Evolutionary conservation across 1,140 invertebrate genomes (phyloP).

Genomic region (Drosophila pandora): DNA sequence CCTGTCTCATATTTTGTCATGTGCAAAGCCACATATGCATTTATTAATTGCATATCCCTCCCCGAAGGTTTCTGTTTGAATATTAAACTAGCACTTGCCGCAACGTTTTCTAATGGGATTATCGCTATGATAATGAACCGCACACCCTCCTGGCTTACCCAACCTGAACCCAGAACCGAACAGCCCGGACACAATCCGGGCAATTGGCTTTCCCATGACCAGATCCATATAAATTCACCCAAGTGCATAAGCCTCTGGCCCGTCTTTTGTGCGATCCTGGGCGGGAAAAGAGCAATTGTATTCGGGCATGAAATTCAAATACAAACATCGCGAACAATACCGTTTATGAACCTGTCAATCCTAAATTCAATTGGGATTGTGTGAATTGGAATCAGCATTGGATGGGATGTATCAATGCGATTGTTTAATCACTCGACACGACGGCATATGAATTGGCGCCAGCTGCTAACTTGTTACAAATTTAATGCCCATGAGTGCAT

Average conservation of each 20-base stretch:
- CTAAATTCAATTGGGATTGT: conserved; percentile 75
- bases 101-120: conserved; percentile 63
- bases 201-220: conserved; percentile 77
- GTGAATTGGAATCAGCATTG: conserved; percentile 56
- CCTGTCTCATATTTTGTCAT: conserved; percentile 18
- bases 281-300: conserved; percentile 76
- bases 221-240: conserved; percentile 58
- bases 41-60: conserved; percentile 20
- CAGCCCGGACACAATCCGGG: conserved; percentile 24
- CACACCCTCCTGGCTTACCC: conserved; percentile 23
- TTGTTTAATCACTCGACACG: conserved; percentile 72
- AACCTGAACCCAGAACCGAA: conserved; percentile 11
- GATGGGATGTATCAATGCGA: conserved; percentile 62
- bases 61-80: conserved; percentile 14
- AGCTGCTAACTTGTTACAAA: conserved; percentile 67
- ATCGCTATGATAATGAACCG: conserved; percentile 70
- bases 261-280: conserved; percentile 39
- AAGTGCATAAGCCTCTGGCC: conserved; percentile 65
- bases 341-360: conserved; percentile 81
- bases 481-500: conserved; percentile 55
- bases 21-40: conserved; percentile 15
- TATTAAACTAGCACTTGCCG: conserved; percentile 55
- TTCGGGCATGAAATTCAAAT: conserved; percentile 78
- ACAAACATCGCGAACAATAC: conserved; percentile 76
- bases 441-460: conserved; percentile 66